These are phyloP conservation scores for Illadopsis cleaveri DNA, from an alignment of 2,113 vertebrate species.

Conservation along the genomic window DNA sequence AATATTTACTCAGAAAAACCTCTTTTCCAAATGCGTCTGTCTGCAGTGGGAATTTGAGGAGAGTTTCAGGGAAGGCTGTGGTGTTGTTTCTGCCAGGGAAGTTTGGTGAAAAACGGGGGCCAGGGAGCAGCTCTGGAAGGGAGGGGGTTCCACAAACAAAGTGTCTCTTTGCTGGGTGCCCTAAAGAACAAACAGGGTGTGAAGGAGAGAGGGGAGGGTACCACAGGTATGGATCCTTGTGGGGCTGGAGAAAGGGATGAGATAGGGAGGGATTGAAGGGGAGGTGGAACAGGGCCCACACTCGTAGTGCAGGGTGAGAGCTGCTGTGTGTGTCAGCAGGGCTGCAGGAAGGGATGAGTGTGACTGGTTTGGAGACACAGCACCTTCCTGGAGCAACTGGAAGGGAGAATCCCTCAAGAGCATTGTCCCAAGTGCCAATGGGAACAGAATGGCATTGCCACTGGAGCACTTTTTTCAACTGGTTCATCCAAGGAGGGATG, in stretches of 20 bases:
- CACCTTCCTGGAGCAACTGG: not conserved
- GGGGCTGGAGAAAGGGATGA: not conserved
- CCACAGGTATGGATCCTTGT: not conserved
- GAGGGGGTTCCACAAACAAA: not conserved
- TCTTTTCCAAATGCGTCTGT: not conserved
- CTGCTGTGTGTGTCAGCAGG: not conserved
- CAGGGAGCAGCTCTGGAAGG: not conserved
- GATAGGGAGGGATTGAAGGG: fast-evolving
- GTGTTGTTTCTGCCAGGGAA: not conserved
- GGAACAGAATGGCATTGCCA: not conserved
- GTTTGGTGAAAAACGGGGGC: fast-evolving
- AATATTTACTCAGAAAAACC: not conserved
- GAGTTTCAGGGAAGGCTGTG: not conserved
- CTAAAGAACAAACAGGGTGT: not conserved
- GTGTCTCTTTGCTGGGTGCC: not conserved
- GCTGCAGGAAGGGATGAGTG: fast-evolving
- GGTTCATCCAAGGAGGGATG: not conserved
- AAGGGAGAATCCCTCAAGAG: not conserved
- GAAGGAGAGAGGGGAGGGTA: not conserved
- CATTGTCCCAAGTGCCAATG: not conserved
- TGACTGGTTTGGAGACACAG: not conserved
- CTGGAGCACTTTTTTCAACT: fast-evolving
- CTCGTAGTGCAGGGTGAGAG: fast-evolving
- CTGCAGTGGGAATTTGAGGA: not conserved
- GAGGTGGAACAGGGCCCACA: not conserved